These are phyloP conservation scores for Macrosteles quadrilineatus DNA, from an alignment of 1,140 invertebrate species.

Conservation along the genomic window DNA sequence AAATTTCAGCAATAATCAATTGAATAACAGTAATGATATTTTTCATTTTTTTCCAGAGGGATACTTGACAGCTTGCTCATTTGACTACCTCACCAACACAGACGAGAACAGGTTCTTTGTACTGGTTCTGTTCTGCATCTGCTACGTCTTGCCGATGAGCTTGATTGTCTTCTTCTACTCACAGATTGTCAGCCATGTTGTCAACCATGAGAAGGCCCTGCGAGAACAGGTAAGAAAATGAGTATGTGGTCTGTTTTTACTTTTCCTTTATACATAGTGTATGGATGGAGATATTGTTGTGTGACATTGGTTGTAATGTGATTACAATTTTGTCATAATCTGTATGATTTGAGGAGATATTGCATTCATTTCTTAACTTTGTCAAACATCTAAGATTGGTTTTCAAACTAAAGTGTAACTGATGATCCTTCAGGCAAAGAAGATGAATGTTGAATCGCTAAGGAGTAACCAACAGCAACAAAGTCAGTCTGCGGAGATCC, in stretches of 20 bases:
- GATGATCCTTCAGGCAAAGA: conserved; percentile 67
- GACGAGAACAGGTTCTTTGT: conserved; percentile 74
- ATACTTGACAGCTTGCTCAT: conserved; percentile 77
- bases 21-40: no score
- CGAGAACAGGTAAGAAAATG: conserved; percentile 60
- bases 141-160: conserved; percentile 75
- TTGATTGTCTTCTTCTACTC: conserved; percentile 83
- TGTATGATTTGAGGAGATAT: no score
- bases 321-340: no score
- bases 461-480: conserved; percentile 69
- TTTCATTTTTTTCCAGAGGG: conserved; percentile 71
- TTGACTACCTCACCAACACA: conserved; percentile 79
- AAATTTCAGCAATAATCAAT: no score
- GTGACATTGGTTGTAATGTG: no score
- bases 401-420: no score
- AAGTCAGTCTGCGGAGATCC: conserved; percentile 72
- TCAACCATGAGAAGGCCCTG: conserved; percentile 83
- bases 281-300: no score
- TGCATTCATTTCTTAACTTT: no score
- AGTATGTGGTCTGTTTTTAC: no score
- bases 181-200: conserved; percentile 82
- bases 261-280: no score
- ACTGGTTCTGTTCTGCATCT: conserved; percentile 71
- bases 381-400: no score
- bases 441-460: conserved; percentile 89